Conservation (phyloP, 2,888 invertebrate genomes). For the Orthonevra nobilis region DNA sequence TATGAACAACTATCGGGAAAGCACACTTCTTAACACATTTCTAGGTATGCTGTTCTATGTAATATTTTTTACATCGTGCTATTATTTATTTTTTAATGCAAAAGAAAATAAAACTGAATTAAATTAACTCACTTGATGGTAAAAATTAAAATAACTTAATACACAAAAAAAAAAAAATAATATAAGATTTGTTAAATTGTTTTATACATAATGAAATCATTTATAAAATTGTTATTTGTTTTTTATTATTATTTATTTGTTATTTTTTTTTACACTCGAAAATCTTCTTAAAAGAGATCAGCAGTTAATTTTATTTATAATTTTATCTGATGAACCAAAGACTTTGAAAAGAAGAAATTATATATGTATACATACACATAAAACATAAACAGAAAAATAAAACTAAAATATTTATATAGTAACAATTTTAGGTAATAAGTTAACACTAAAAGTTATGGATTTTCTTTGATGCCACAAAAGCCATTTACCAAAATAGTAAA, state of each 20-base stretch:
- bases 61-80: slow-evolving; percentile 77
- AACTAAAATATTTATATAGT: slow-evolving; percentile 30
- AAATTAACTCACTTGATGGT: slow-evolving; percentile 57
- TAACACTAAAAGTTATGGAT: slow-evolving; percentile 55
- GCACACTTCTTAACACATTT: slow-evolving; percentile 66
- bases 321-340: slow-evolving; percentile 69
- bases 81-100: slow-evolving; percentile 63
- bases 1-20: slow-evolving; percentile 8
- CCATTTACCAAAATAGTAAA: slow-evolving; percentile 68
- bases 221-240: slow-evolving; percentile 63
- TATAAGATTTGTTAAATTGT: slow-evolving; percentile 40
- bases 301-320: slow-evolving; percentile 52
- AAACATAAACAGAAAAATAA: slow-evolving; percentile 11
- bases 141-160: slow-evolving; percentile 37
- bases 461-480: slow-evolving; percentile 68
- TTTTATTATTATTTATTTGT: slow-evolving; percentile 64
- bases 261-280: slow-evolving; percentile 44
- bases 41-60: slow-evolving; percentile 71
- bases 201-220: slow-evolving; percentile 48
- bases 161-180: slow-evolving; percentile 43
- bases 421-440: slow-evolving; percentile 58
- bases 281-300: slow-evolving; percentile 43
- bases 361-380: slow-evolving; percentile 17
- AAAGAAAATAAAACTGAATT: slow-evolving; percentile 58
- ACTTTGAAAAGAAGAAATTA: slow-evolving; percentile 52